Percentiles rank a stretch among this genome's conserved stretches.
Conservation (phyloP, 1,140 invertebrate genomes). For the Reticulitermes speratus region DNA sequence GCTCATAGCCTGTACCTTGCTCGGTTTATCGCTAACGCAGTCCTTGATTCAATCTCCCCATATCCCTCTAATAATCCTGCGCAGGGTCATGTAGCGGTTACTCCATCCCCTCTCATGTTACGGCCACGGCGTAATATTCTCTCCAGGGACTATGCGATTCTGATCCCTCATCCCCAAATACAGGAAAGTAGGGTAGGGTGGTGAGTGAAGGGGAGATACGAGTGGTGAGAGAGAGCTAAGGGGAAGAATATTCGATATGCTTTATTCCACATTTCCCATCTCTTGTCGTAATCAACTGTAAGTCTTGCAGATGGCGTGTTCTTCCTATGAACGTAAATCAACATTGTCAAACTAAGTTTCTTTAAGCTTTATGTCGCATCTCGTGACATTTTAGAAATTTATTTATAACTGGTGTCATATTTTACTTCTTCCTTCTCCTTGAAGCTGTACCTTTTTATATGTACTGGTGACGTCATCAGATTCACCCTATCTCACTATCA, state of each 20-base stretch:
- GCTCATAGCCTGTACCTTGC: neutral
- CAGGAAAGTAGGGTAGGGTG: neutral
- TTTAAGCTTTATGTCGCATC: no score
- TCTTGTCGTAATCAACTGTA: neutral
- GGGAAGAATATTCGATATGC: neutral
- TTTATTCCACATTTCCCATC: neutral
- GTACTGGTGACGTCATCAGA: no score
- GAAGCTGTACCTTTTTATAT: no score
- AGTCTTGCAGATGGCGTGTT: no score
- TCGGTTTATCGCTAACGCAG: neutral
- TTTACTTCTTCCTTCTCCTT: no score
- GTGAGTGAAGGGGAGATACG: no score
- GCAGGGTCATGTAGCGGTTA: slow-evolving; percentile 8
- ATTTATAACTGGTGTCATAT: no score
- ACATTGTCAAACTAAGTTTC: no score
- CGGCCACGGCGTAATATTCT: neutral
- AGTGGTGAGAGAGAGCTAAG: no score
- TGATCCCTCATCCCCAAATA: neutral
- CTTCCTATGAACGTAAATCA: no score
- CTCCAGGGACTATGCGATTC: neutral
- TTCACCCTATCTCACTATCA: no score
- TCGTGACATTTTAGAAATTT: no score
- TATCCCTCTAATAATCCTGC: neutral
- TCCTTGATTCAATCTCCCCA: neutral
- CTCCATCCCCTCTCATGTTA: neutral